Base-by-base conservation (phyloP, 2,888 invertebrate genomes). In the Petrolisthes cinctipes region DNA sequence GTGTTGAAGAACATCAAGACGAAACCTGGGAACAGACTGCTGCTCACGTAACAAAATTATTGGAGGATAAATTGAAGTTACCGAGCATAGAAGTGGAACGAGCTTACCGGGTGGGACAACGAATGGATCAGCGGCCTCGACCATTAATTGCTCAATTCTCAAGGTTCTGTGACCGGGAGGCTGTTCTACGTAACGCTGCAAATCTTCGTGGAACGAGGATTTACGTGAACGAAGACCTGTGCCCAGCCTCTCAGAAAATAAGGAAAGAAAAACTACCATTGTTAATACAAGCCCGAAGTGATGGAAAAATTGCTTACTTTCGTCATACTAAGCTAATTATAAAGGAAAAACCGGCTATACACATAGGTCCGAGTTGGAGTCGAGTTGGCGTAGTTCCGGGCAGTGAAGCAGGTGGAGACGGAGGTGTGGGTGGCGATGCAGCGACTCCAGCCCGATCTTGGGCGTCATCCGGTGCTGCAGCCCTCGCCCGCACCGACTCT, bases 151-250 rank as follows among this genome's bases (percentile, higher is more conserved):
- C 37, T 14, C 1, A 17, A 14, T 66, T 66, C 66, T 2, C 66
- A 66, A 66, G 11, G 66, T 66, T 66, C 66, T 66, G 66, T 66
- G 66, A 66, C 66, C 66, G 66, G 17, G 66, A 66, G 66, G 66
- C 66, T 17, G 3, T 66, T 3, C 66, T 66, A 66, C 66, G 66
- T 11, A 66, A 66, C 66, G 66, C 66, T 66, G 66, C 66, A 17
- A 66, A 66, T 1, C 66, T 66, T 2, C 66, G 66, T 66, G 66
- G 66, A 66, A 66, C 66, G 17, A 66, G 66, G 66, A 66, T 66
- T 17, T 66, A 66, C 66, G 66, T 66, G 66, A 66, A 66, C 66
- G 66, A 66, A 66, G 66, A 66, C 17, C 66, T 66, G 66, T 66
- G 66, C 17, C 17, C 66, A 66, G 66, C 3, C 11, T 66, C 66